Evolutionary conservation across 2,888 invertebrate genomes (phyloP).

Genomic region (Cyaniris semiargus): DNA sequence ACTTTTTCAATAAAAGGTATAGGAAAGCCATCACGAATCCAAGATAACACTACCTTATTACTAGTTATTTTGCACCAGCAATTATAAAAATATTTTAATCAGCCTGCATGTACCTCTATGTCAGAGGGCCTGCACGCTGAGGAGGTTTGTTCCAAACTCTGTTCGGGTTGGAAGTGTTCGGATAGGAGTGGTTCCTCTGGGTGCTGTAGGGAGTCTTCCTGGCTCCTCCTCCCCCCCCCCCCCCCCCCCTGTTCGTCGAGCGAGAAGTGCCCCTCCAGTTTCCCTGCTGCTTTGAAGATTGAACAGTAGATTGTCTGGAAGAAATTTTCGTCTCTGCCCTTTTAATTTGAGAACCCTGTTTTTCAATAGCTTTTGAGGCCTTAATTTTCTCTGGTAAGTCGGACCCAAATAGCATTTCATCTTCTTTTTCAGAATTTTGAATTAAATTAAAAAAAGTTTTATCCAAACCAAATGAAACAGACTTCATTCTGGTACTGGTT

Average conservation of each 20-base stretch:
- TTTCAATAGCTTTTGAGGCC: not conserved
- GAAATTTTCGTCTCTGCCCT: not conserved
- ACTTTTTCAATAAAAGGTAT: not conserved
- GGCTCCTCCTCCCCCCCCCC: slow-evolving; percentile 39
- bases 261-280: slow-evolving; percentile 43
- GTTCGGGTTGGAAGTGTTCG: not conserved
- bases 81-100: slow-evolving; percentile 39
- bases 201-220: not conserved
- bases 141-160: slow-evolving; percentile 7
- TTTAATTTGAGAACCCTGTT: slow-evolving; percentile 21
- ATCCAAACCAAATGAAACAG: not conserved
- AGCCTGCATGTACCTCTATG: slow-evolving; percentile 41
- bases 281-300: slow-evolving; percentile 38
- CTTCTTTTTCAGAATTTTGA: slow-evolving; percentile 6
- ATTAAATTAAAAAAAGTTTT: slow-evolving; percentile 1
- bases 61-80: slow-evolving; percentile 38
- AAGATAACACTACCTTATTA: slow-evolving; percentile 19
- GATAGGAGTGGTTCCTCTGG: not conserved
- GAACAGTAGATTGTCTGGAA: not conserved
- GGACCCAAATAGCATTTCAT: slow-evolving; percentile 31
- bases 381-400: slow-evolving; percentile 3
- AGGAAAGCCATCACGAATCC: not conserved
- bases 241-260: slow-evolving; percentile 36
- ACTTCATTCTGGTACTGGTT: slow-evolving; percentile 1
- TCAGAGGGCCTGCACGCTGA: slow-evolving; percentile 11